phyloP scores from a whole-genome alignment of 2,888 invertebrate genomes.

The Busseola fusca region DNA sequence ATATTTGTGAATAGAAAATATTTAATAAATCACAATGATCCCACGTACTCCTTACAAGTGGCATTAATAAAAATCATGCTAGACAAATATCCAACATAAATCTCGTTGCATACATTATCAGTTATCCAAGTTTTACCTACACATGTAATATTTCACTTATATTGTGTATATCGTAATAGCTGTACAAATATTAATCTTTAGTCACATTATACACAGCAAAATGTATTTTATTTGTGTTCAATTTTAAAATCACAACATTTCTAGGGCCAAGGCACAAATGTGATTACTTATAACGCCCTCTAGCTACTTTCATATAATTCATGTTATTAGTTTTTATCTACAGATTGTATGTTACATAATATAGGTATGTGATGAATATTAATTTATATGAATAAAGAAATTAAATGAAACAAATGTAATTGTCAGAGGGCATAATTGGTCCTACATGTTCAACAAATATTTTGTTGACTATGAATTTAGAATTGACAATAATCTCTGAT shows the following conservation, averaged over 20 bases:
- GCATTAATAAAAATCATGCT: slow-evolving; percentile 42
- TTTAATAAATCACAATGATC: slow-evolving; percentile 58
- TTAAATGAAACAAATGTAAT: slow-evolving; percentile 28
- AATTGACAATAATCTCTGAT: slow-evolving; percentile 43
- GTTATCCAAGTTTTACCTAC: slow-evolving; percentile 47
- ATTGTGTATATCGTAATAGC: slow-evolving; percentile 64
- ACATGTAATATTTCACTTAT: slow-evolving; percentile 57
- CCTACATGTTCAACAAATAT: slow-evolving; percentile 43
- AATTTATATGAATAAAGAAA: slow-evolving; percentile 35
- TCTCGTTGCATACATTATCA: slow-evolving; percentile 38
- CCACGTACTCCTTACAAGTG: slow-evolving; percentile 47
- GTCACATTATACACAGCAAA: slow-evolving; percentile 58
- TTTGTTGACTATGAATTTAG: slow-evolving; percentile 31
- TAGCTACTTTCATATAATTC: slow-evolving; percentile 67
- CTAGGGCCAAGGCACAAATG: slow-evolving; percentile 86
- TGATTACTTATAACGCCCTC: slow-evolving; percentile 79
- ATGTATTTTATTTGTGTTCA: slow-evolving; percentile 62
- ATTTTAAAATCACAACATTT: slow-evolving; percentile 81
- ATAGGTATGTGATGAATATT: slow-evolving; percentile 40
- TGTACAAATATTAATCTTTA: slow-evolving; percentile 65
- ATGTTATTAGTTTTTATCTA: slow-evolving; percentile 54
- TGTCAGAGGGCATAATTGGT: slow-evolving; percentile 50
- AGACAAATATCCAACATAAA: slow-evolving; percentile 45
- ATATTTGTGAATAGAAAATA: slow-evolving; percentile 53
- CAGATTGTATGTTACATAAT: slow-evolving; percentile 51